phyloP scores from a whole-genome alignment of 1,140 invertebrate genomes.

The Caenorhabditis latens region DNA sequence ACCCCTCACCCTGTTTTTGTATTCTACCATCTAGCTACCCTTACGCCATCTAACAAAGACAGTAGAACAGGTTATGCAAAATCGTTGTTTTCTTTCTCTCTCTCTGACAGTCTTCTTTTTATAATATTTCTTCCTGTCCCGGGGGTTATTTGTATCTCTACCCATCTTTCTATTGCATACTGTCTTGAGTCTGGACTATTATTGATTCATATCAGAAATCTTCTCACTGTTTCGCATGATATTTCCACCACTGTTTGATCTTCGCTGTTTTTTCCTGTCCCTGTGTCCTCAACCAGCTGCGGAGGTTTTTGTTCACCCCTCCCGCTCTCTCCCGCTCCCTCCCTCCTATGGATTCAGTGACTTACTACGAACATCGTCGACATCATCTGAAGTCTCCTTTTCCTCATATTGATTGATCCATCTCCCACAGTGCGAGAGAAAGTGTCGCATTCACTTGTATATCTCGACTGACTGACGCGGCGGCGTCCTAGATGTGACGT shows the following conservation, averaged over 20 bases:
- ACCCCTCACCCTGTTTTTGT: neutral
- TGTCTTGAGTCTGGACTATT: constrained; percentile 31
- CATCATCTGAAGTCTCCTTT: neutral
- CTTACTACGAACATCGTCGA: constrained; percentile 35
- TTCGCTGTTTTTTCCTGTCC: constrained; percentile 33
- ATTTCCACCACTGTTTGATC: constrained; percentile 49
- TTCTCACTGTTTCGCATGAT: constrained; percentile 48
- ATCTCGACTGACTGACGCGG: constrained; percentile 20
- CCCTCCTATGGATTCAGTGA: neutral
- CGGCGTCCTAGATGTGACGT: constrained; percentile 48
- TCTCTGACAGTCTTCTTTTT: neutral
- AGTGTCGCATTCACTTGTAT: constrained; percentile 39
- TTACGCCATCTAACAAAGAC: neutral
- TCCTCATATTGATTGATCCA: constrained; percentile 12
- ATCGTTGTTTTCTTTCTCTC: constrained; percentile 18
- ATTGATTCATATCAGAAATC: constrained; percentile 54
- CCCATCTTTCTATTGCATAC: constrained; percentile 4
- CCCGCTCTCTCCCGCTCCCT: neutral
- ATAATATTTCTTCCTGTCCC: constrained; percentile 5
- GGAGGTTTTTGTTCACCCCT: constrained; percentile 8
- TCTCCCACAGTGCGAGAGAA: neutral
- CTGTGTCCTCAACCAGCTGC: neutral
- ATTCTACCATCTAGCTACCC: neutral
- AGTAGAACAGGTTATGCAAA: constrained; percentile 52
- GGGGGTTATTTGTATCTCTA: constrained; percentile 1